Evolutionary conservation across 2,888 invertebrate genomes (phyloP).

Genomic region (Philereme transversata): DNA sequence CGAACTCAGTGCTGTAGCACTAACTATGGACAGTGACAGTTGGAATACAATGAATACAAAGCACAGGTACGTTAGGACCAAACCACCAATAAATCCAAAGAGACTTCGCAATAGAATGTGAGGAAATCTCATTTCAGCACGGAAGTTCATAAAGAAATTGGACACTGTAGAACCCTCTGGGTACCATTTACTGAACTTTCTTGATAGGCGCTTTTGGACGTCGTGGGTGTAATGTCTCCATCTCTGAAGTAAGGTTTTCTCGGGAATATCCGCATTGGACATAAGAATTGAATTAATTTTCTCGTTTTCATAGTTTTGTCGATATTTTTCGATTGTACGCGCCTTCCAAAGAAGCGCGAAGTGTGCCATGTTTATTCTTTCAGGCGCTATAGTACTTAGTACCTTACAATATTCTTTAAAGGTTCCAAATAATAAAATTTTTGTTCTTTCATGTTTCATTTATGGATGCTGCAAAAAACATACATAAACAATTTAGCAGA

Average conservation of each 20-base stretch:
- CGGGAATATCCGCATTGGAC: constrained; percentile 65
- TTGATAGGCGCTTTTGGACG: constrained; percentile 63
- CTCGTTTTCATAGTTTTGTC: constrained; percentile 80
- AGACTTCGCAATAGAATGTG: constrained; percentile 86
- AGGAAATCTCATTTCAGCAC: constrained; percentile 76
- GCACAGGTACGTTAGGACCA: constrained; percentile 86
- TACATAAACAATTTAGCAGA: background rate
- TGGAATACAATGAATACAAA: constrained; percentile 88
- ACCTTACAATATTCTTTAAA: background rate
- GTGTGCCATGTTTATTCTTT: constrained; percentile 72
- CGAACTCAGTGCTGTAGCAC: constrained; percentile 85
- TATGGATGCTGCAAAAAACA: background rate
- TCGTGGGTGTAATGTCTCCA: constrained; percentile 74
- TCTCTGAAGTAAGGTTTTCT: constrained; percentile 72
- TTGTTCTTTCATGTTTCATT: background rate
- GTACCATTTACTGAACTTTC: constrained; percentile 61
- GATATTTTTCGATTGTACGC: constrained; percentile 74
- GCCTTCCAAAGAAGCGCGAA: constrained; percentile 84
- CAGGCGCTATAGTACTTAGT: background rate
- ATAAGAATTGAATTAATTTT: constrained; percentile 81
- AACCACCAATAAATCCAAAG: constrained; percentile 86
- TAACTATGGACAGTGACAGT: constrained; percentile 83
- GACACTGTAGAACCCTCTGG: constrained; percentile 66
- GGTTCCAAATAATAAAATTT: background rate
- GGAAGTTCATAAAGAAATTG: constrained; percentile 58